These are phyloP conservation scores for Nasonia longicornis DNA, from an alignment of 1,140 invertebrate species.

Conservation along the genomic window DNA sequence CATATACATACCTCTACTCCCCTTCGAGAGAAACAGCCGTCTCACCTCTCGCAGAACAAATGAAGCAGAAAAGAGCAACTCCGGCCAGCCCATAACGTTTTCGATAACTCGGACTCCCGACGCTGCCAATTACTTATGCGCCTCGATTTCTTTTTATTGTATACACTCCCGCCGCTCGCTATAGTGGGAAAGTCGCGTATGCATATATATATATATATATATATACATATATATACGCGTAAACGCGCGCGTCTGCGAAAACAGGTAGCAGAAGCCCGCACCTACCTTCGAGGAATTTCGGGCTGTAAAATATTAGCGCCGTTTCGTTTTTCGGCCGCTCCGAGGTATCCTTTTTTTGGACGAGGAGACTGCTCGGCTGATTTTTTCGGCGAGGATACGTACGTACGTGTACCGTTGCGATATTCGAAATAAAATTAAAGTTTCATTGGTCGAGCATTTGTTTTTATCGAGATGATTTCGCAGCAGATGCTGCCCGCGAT, in stretches of 20 bases:
- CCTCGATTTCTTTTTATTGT: constrained; percentile 22
- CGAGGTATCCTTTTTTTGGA: neutral
- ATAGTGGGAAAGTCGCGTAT: neutral
- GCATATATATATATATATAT: neutral
- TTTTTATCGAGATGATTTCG: neutral
- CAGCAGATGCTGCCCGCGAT: neutral
- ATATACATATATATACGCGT: neutral
- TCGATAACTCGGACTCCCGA: constrained; percentile 15
- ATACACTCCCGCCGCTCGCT: neutral
- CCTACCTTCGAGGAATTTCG: constrained; percentile 40
- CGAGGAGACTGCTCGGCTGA: neutral
- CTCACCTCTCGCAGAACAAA: neutral
- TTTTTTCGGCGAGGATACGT: neutral
- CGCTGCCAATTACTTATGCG: constrained; percentile 17
- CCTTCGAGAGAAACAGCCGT: neutral
- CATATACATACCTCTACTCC: neutral
- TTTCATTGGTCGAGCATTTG: neutral
- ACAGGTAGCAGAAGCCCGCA: constrained; percentile 40
- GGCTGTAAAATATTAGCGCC: constrained; percentile 42
- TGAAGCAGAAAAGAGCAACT: neutral
- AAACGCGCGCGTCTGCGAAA: constrained; percentile 16
- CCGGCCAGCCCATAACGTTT: neutral
- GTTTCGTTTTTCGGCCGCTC: constrained; percentile 35
- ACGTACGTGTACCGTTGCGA: neutral
- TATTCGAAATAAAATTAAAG: neutral